phyloP scores from a whole-genome alignment of 1,140 invertebrate species.

The Ostrea denselamellosa region DNA sequence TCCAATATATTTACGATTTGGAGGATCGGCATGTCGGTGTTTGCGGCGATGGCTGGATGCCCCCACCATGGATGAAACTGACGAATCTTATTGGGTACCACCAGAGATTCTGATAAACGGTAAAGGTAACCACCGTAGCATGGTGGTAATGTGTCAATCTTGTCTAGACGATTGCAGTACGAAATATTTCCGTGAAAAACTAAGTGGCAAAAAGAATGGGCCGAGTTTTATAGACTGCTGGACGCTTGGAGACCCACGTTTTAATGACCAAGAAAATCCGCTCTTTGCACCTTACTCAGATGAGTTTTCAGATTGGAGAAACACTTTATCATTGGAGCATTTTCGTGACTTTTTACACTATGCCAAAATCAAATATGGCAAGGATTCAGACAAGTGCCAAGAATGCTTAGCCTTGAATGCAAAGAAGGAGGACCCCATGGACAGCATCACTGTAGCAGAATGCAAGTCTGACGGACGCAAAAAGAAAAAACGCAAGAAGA shows the following conservation, averaged over 20 bases:
- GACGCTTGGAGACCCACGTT: slow-evolving; percentile 66
- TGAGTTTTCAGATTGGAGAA: slow-evolving; percentile 62
- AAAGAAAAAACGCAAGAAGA: slow-evolving; percentile 63
- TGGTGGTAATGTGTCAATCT: slow-evolving; percentile 59
- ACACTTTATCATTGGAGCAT: slow-evolving; percentile 58
- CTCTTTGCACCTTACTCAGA: slow-evolving; percentile 56
- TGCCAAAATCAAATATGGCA: slow-evolving; percentile 59
- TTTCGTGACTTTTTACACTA: slow-evolving; percentile 67
- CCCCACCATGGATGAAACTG: slow-evolving; percentile 53
- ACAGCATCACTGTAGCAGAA: background rate
- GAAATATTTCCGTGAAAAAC: slow-evolving; percentile 63
- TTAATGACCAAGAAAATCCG: slow-evolving; percentile 66
- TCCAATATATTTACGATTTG: slow-evolving; percentile 71
- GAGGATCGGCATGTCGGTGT: slow-evolving; percentile 69
- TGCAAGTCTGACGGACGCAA: slow-evolving; percentile 55
- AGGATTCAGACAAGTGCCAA: slow-evolving; percentile 58
- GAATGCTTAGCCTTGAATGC: slow-evolving; percentile 59
- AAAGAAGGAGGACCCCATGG: slow-evolving; percentile 29
- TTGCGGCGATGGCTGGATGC: slow-evolving; percentile 67
- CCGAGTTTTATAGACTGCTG: slow-evolving; percentile 64
- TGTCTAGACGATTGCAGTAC: slow-evolving; percentile 66
- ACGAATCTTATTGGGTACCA: slow-evolving; percentile 68
- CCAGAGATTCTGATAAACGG: slow-evolving; percentile 44
- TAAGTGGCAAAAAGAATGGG: slow-evolving; percentile 53
- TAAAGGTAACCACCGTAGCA: slow-evolving; percentile 42